These are phyloP conservation scores for Apodemus speciosus DNA, from an alignment of 2,113 vertebrate species.

Conservation along the genomic window DNA sequence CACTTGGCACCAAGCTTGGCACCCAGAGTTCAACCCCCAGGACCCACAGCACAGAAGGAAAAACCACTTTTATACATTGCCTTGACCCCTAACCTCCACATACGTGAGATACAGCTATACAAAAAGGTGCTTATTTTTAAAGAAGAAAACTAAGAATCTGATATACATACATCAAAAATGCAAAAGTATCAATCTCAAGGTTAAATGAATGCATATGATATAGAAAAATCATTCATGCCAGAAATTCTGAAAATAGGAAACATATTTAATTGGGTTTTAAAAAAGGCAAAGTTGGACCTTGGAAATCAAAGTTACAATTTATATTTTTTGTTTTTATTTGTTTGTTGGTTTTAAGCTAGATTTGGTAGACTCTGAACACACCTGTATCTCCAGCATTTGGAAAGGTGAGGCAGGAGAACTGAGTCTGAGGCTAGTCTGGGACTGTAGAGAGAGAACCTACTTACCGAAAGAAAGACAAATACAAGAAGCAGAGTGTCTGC, in stretches of 20 bases:
- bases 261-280: not conserved
- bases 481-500: not conserved
- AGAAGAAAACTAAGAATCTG: not conserved
- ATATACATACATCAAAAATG: constrained; percentile 16
- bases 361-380: not conserved
- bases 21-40: not conserved
- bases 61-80: not conserved
- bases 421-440: not conserved
- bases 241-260: constrained; percentile 54
- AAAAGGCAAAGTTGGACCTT: not conserved
- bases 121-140: not conserved
- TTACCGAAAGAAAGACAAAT: not conserved
- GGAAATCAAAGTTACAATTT: constrained; percentile 36
- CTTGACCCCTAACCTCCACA: not conserved
- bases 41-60: not conserved
- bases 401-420: not conserved
- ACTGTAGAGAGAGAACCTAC: not conserved
- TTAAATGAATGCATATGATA: constrained; percentile 34
- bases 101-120: not conserved
- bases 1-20: not conserved
- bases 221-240: constrained; percentile 12
- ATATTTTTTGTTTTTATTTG: no score
- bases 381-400: not conserved
- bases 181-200: constrained; percentile 19
- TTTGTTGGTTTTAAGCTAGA: not conserved